A percentile compares a stretch with the other conserved stretches of the same genome.
These are phyloP conservation scores for Diplazon laetatorius DNA, from an alignment of 2,888 invertebrate genomes.

Conservation along the genomic window DNA sequence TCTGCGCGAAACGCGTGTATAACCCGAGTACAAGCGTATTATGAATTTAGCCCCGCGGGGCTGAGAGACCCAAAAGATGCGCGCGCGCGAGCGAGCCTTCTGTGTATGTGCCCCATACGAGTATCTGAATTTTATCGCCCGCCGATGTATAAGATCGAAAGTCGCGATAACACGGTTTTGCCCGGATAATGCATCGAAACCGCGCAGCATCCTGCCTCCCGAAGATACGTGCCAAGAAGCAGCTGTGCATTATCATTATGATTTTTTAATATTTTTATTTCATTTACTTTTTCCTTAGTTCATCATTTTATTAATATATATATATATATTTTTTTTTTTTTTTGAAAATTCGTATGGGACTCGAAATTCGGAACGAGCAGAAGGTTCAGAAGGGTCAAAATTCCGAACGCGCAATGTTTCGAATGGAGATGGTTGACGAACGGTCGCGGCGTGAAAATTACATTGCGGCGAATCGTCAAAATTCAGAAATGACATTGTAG, in stretches of 20 bases:
- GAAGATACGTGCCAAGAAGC: not conserved
- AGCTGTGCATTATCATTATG: not conserved
- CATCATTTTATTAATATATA: not conserved
- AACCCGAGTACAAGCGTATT: constrained; percentile 45
- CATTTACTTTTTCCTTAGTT: constrained; percentile 8
- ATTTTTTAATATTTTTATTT: too few species aligned
- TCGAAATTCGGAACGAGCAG: too few species aligned
- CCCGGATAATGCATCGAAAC: constrained; percentile 45
- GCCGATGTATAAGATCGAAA: constrained; percentile 38
- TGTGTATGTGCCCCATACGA: not conserved
- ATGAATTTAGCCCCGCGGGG: constrained; percentile 55
- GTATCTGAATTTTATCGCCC: not conserved
- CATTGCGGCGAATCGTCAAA: too few species aligned
- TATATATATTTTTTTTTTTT: too few species aligned
- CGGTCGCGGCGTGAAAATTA: too few species aligned
- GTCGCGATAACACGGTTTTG: constrained; percentile 50
- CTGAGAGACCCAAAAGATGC: not conserved
- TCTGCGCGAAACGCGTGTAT: constrained; percentile 8
- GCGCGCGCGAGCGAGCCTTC: not conserved
- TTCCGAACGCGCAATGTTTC: too few species aligned
- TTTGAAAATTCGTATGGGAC: too few species aligned
- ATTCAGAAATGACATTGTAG: too few species aligned
- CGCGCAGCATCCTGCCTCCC: constrained; percentile 4
- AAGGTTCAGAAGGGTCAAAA: too few species aligned
- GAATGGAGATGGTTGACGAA: too few species aligned